Percentiles rank a stretch among this genome's conserved stretches.
Evolutionary conservation across 2,113 vertebrate genomes (phyloP).

Genomic region (Cheilinus undulatus): DNA sequence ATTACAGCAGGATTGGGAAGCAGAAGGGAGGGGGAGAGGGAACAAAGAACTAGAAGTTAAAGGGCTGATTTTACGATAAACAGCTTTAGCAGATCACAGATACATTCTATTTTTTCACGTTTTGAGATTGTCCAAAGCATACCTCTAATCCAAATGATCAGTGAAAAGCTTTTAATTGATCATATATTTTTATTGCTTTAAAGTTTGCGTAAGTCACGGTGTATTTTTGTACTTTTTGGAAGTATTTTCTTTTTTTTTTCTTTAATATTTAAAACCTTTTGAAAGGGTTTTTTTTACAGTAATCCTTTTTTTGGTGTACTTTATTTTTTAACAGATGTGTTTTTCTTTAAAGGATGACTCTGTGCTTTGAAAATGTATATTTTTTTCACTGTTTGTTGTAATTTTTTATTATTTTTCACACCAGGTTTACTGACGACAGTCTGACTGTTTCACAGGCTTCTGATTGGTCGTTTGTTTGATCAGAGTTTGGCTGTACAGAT

Average conservation of each 20-base stretch:
- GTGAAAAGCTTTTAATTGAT: no score
- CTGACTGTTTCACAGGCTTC: constrained; percentile 37
- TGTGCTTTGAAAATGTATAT: constrained; percentile 36
- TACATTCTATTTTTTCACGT: no score
- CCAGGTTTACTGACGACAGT: constrained; percentile 38
- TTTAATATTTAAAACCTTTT: no score
- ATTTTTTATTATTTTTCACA: constrained; percentile 50
- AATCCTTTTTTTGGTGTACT: constrained; percentile 14
- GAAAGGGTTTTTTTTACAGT: background rate
- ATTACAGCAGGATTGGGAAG: no score
- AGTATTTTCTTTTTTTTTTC: background rate
- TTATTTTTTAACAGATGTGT: constrained; percentile 21
- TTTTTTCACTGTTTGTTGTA: constrained; percentile 37
- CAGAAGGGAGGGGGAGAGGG: no score
- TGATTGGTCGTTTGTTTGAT: constrained; percentile 12
- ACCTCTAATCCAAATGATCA: no score
- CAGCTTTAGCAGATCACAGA: no score
- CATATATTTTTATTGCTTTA: no score
- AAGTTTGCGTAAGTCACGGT: no score
- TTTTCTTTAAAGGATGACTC: background rate
- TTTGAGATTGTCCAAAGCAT: no score
- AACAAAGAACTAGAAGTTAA: no score
- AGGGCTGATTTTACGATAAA: no score
- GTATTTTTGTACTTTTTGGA: background rate
- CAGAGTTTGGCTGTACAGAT: background rate